These are phyloP conservation scores for Brenthis hecate DNA, from an alignment of 2,888 invertebrate species.

Conservation along the genomic window DNA sequence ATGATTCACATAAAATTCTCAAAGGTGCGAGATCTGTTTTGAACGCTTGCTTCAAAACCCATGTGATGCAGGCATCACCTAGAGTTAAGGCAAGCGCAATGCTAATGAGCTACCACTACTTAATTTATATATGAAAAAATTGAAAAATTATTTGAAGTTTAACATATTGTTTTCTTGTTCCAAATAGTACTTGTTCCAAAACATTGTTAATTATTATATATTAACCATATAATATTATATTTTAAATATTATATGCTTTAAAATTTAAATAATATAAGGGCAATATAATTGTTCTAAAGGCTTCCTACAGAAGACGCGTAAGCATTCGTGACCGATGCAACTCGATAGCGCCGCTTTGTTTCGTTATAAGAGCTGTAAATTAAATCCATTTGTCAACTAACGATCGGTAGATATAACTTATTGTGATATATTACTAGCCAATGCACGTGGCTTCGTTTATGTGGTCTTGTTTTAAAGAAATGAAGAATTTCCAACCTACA, in stretches of 20 bases:
- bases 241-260: not conserved
- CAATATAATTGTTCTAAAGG: not conserved
- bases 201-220: too few relatives aligned
- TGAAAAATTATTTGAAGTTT: too few relatives aligned
- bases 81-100: too few relatives aligned
- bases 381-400: slow-evolving; percentile 81
- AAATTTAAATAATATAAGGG: too few relatives aligned
- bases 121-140: too few relatives aligned
- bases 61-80: too few relatives aligned
- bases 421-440: slow-evolving; percentile 9
- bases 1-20: too few relatives aligned
- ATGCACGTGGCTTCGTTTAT: not conserved
- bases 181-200: too few relatives aligned
- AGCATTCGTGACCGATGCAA: slow-evolving; percentile 75
- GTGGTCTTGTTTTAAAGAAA: not conserved
- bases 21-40: too few relatives aligned
- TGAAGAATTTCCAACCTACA: not conserved
- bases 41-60: too few relatives aligned
- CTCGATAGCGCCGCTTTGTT: slow-evolving; percentile 75
- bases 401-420: slow-evolving; percentile 53
- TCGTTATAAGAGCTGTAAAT: slow-evolving; percentile 80
- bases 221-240: not conserved
- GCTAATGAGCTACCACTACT: too few relatives aligned
- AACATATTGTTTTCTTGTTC: too few relatives aligned
- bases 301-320: slow-evolving; percentile 1